phyloP scores from a whole-genome alignment of 2,888 invertebrate species.

The Eucriotettix oculatus region DNA sequence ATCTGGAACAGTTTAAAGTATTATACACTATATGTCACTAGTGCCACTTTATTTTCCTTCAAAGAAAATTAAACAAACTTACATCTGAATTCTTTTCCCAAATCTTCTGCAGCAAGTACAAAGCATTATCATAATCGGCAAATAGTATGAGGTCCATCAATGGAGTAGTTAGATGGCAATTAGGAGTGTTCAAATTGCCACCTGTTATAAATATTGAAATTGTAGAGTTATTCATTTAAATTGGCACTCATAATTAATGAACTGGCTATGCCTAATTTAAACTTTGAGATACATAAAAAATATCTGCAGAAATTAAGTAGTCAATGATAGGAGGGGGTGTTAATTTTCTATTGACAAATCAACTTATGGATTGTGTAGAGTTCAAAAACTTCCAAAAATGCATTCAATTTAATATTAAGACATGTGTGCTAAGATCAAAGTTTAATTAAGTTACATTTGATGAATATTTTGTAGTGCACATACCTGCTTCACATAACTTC shows the following conservation, averaged over 20 bases:
- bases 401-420: no score
- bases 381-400: no score
- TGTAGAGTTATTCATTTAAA: background rate
- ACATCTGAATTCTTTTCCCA: conserved; percentile 4
- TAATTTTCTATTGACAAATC: no score
- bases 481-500: conserved; percentile 7
- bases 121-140: conserved; percentile 6
- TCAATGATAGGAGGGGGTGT: no score
- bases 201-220: conserved; percentile 1
- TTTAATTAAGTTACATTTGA: no score
- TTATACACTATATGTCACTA: background rate
- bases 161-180: conserved; percentile 12
- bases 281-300: background rate
- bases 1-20: conserved; percentile 3
- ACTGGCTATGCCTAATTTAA: background rate
- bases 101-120: conserved; percentile 5
- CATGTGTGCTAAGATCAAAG: no score
- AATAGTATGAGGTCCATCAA: conserved; percentile 11
- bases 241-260: background rate
- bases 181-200: conserved; percentile 11
- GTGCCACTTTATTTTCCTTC: background rate
- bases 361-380: no score
- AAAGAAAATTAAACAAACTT: background rate
- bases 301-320: no score
- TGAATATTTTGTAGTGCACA: background rate